Evolutionary conservation across 35 echinoderm and acorn worm genomes (phyloP).

Genomic region (Apostichopus japonicus): DNA sequence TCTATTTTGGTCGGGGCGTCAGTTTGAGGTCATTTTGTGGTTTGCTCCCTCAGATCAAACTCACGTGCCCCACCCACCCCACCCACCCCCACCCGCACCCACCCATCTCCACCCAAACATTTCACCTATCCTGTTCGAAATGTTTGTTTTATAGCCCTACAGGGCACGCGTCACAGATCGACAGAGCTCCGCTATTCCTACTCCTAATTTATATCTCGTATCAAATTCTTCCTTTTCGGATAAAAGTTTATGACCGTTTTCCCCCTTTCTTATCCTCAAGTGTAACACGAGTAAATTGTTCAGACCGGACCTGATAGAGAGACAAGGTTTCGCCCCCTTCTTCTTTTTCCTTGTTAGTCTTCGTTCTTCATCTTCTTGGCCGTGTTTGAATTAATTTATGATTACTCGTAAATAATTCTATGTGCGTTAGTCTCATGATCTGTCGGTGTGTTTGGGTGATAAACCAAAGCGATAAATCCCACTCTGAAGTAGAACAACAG

Average conservation of each 20-base stretch:
- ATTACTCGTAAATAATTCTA: conserved; percentile 2
- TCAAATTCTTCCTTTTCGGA: conserved; percentile 6
- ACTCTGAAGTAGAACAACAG: conserved; percentile 7
- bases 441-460: conserved; percentile 17
- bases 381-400: conserved; percentile 14
- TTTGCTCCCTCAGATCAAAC: no score
- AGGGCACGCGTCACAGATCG: no score
- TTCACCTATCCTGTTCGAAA: no score
- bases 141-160: no score
- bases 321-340: neutral
- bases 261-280: neutral
- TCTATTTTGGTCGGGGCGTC: no score
- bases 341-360: no score
- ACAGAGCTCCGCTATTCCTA: neutral
- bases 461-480: neutral
- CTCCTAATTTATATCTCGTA: neutral
- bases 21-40: no score
- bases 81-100: no score
- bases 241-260: neutral
- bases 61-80: no score
- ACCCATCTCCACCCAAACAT: no score
- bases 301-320: neutral
- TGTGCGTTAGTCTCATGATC: neutral
- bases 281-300: neutral
- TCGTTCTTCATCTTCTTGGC: neutral